Evolutionary conservation across 2,113 vertebrate species (phyloP).

Genomic region (Gallinago media): DNA sequence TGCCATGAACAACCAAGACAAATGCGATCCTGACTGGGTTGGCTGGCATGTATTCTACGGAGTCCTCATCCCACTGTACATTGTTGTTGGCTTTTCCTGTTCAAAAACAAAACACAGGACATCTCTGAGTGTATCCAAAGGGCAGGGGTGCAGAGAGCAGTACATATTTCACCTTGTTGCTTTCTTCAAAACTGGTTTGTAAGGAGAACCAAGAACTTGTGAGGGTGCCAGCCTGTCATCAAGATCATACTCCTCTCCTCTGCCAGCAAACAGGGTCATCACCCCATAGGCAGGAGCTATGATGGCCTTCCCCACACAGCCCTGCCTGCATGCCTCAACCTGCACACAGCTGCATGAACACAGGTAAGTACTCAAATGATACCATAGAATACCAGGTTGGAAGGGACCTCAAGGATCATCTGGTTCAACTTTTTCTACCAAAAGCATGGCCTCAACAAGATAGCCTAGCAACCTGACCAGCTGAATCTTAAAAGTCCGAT

Average conservation of each 20-base stretch:
- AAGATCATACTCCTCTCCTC: background rate
- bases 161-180: background rate
- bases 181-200: background rate
- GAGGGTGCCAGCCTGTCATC: background rate
- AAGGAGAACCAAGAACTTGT: rapidly evolving
- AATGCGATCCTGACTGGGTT: constrained; percentile 95
- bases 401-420: background rate
- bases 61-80: constrained; percentile 96
- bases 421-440: background rate
- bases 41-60: constrained; percentile 84
- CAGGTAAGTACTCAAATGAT: rapidly evolving
- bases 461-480: background rate
- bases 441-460: background rate
- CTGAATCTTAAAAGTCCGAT: background rate
- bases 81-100: constrained; percentile 94
- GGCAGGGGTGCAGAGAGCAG: background rate
- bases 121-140: constrained; percentile 3
- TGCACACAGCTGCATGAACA: background rate
- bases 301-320: background rate
- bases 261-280: background rate
- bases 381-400: background rate
- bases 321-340: background rate
- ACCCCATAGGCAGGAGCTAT: background rate
- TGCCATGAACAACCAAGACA: constrained; percentile 94
- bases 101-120: constrained; percentile 65